Percentiles rank a stretch among this genome's conserved stretches.
Conservation (phyloP, 2,888 invertebrate genomes). For the Microdon myrmicae region DNA sequence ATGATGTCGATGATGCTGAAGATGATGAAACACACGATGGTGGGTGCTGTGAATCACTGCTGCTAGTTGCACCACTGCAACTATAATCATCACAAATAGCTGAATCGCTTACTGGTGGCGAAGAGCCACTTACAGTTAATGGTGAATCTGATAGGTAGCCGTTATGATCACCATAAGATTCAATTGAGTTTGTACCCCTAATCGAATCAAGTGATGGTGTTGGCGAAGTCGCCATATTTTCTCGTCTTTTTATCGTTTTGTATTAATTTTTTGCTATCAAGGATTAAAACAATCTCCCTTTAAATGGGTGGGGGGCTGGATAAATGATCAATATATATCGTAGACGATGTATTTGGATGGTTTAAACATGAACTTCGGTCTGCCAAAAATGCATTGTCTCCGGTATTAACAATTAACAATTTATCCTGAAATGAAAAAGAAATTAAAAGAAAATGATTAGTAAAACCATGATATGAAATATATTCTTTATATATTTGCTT, state of each 20-base stretch:
- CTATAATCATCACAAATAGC: conserved; percentile 79
- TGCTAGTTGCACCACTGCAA: conserved; percentile 59
- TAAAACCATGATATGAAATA: too few species aligned
- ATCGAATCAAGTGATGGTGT: conserved; percentile 93
- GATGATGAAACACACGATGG: conserved; percentile 63
- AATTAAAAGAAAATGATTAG: too few species aligned
- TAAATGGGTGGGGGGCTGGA: too few species aligned
- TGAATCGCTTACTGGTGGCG: conserved; percentile 86
- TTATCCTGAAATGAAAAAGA: too few species aligned
- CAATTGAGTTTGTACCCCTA: conserved; percentile 86
- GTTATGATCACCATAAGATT: conserved; percentile 84
- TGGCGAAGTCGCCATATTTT: conserved; percentile 88
- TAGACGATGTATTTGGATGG: too few species aligned
- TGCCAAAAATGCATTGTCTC: too few species aligned
- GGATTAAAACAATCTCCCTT: too few species aligned
- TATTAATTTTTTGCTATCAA: conserved; percentile 1
- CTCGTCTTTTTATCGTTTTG: not conserved
- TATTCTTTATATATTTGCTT: too few species aligned
- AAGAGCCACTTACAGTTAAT: conserved; percentile 86
- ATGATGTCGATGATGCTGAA: conserved; percentile 62
- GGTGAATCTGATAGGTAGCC: conserved; percentile 82
- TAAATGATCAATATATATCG: too few species aligned
- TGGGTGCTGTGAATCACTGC: conserved; percentile 63
- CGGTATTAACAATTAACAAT: too few species aligned
- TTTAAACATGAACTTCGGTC: too few species aligned